A percentile compares a stretch with the other conserved stretches of the same genome.
Evolutionary conservation across 2,888 invertebrate genomes (phyloP).

Genomic region (Orthonevra nobilis): DNA sequence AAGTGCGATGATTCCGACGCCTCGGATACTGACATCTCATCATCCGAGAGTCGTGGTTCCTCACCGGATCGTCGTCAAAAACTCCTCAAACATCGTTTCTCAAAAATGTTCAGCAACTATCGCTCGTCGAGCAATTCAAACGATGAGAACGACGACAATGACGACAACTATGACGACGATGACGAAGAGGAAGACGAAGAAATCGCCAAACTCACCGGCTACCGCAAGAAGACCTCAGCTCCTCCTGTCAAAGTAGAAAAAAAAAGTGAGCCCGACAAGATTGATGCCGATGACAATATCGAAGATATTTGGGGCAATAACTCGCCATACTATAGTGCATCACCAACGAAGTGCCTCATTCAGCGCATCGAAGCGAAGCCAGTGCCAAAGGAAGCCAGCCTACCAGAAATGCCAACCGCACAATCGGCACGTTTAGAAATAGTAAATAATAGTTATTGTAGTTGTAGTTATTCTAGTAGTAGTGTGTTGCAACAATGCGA

Average conservation of each 20-base stretch:
- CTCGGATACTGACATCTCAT: slow-evolving; percentile 78
- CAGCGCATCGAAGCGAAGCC: slow-evolving; percentile 60
- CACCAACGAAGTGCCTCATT: slow-evolving; percentile 68
- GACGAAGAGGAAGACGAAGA: slow-evolving; percentile 71
- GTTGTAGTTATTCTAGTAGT: slow-evolving; percentile 62
- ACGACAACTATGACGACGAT: slow-evolving; percentile 73
- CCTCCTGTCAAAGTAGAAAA: too few species aligned
- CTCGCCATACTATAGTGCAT: slow-evolving; percentile 71
- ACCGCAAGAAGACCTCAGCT: background rate
- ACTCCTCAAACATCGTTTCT: slow-evolving; percentile 72
- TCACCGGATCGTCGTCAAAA: slow-evolving; percentile 72
- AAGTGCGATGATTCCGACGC: slow-evolving; percentile 72
- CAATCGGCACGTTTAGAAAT: slow-evolving; percentile 72
- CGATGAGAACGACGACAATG: slow-evolving; percentile 76
- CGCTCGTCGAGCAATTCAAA: slow-evolving; percentile 77
- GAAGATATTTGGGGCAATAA: slow-evolving; percentile 53
- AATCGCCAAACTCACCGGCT: background rate
- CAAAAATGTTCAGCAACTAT: slow-evolving; percentile 74
- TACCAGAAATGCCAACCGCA: slow-evolving; percentile 21
- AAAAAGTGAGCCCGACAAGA: too few species aligned
- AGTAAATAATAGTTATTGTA: slow-evolving; percentile 67
- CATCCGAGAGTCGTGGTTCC: slow-evolving; percentile 76
- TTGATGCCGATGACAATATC: slow-evolving; percentile 72
- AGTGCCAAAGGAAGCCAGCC: slow-evolving; percentile 71
- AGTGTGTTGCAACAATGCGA: slow-evolving; percentile 50